Conservation (phyloP, 2,797 vertebrate genomes). For the Vipera ursinii region DNA sequence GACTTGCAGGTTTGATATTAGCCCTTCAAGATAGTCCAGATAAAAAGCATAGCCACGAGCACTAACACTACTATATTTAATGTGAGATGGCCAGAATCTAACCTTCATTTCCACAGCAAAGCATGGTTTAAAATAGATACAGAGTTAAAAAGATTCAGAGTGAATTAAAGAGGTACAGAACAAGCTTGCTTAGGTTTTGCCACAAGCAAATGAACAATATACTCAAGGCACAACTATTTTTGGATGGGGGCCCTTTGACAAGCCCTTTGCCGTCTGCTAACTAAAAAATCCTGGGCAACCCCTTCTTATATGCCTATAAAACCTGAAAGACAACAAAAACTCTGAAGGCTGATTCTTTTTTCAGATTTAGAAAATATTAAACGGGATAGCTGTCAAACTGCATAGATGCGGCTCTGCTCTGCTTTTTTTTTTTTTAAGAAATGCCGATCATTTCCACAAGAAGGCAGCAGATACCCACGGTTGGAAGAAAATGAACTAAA, state of each 20-base stretch:
- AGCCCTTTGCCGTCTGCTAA: background rate
- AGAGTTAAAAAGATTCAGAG: background rate
- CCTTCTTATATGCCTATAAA: background rate
- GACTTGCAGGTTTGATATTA: background rate
- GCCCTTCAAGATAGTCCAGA: background rate
- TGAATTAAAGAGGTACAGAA: background rate
- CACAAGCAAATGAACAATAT: background rate
- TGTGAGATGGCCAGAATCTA: background rate
- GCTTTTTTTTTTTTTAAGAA: background rate
- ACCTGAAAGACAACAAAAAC: background rate
- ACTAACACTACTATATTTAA: background rate
- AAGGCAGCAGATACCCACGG: constrained; percentile 62
- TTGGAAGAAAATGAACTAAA: background rate
- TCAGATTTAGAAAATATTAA: background rate
- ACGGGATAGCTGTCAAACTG: background rate
- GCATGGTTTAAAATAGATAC: background rate
- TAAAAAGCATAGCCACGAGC: background rate
- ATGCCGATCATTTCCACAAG: constrained; percentile 49
- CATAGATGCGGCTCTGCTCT: background rate
- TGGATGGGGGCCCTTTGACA: background rate
- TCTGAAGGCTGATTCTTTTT: background rate
- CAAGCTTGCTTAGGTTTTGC: background rate
- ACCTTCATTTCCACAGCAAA: background rate
- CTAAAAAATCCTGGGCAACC: background rate
- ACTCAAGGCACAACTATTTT: background rate